These are phyloP conservation scores for Autographa gamma DNA, from an alignment of 2,888 invertebrate species.

Conservation along the genomic window DNA sequence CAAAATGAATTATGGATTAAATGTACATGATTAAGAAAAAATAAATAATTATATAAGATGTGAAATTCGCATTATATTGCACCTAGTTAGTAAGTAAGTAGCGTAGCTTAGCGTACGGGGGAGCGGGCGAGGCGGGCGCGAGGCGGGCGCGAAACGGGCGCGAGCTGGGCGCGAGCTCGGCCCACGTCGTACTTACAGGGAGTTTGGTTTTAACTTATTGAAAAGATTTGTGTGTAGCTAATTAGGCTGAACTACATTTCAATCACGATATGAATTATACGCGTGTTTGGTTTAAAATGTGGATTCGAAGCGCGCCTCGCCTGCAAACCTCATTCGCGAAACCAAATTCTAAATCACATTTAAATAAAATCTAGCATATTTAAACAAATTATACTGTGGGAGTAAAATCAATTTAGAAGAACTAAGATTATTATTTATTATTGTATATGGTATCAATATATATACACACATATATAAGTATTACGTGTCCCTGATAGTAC, in stretches of 20 bases:
- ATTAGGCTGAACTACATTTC: neutral
- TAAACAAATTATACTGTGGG: conserved; percentile 73
- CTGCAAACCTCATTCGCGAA: conserved; percentile 74
- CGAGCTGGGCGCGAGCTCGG: conserved; percentile 54
- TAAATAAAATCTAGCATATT: conserved; percentile 77
- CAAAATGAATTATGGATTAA: conserved; percentile 65
- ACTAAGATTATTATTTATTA: conserved; percentile 71
- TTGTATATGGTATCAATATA: conserved; percentile 66
- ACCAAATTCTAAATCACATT: conserved; percentile 88
- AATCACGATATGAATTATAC: conserved; percentile 11
- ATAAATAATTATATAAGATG: conserved; percentile 68
- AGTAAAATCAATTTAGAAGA: conserved; percentile 74
- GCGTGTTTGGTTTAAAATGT: conserved; percentile 4
- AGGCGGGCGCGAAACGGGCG: conserved; percentile 54
- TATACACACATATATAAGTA: conserved; percentile 51
- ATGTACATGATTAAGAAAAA: conserved; percentile 71
- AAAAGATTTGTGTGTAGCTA: conserved; percentile 12
- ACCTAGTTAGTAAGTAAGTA: conserved; percentile 83
- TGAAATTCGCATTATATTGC: conserved; percentile 83
- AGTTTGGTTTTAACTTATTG: conserved; percentile 18
- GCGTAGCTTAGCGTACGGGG: conserved; percentile 75
- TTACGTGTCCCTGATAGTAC: conserved; percentile 43
- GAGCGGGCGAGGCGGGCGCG: conserved; percentile 66
- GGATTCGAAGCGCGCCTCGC: conserved; percentile 59
- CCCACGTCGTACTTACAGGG: neutral